Evolutionary conservation across 2,113 vertebrate genomes (phyloP), one percentile per base, ranked within the genome.

Genomic region (Cettia cetti): DNA sequence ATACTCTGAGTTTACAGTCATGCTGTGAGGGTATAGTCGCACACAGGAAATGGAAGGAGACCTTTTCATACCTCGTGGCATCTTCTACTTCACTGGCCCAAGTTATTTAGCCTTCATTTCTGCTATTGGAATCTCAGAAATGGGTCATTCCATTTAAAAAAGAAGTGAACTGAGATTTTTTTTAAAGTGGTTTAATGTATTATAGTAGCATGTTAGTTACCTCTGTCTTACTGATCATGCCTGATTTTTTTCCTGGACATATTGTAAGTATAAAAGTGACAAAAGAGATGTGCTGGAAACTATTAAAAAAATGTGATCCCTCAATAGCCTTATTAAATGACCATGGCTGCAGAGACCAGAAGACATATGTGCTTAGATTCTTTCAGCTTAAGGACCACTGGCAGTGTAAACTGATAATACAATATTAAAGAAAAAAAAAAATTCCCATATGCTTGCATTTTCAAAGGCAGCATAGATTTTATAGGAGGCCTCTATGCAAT

Each of bases 201-300:
- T 77, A 23, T 37, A 18, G 35, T 81, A 56, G 13, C 1, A 0
- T 45, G 26, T 86, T 71, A 59, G 44, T 35, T 69, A 15, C 39
- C n/a, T 37, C 30, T 56, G 20, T 31, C 64, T 40, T 76, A 77
- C 35, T 78, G 75, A 70, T 78, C 4, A 5, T 35, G 33, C 37
- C 39, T 90, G 30, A 12, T 18, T 70, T 88, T 87, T 79, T 82
- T 75, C 84, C 5, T 92, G 75, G 74, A 88, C 44, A 85, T 83
- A 53, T 6, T 13, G 28, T 42, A 4, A 10, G 3, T 17, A 5
- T 75, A 75, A 59, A 74, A 75, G 50, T 75, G 65, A 79, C 37
- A 71, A 61, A 82, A 64, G 40, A 63, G 71, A 33, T 31, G 19
- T 56, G 45, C 64, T 57, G 9, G 50, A 30, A 83, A 52, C 40